Conservation (phyloP, 92 coral and sea anemone genomes). For the Porites rus region DNA sequence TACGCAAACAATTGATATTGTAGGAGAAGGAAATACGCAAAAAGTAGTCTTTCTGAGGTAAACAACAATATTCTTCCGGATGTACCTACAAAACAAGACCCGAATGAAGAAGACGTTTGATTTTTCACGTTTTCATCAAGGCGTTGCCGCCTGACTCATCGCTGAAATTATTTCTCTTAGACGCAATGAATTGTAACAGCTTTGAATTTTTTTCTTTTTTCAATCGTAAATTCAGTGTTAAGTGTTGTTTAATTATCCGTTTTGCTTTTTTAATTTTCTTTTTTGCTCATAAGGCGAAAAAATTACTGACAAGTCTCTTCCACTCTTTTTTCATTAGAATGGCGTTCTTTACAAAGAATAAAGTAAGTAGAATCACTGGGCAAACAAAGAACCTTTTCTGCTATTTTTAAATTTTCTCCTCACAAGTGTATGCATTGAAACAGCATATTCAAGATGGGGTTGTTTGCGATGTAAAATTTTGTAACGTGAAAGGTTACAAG, state of each 20-base stretch:
- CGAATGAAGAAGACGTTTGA: not conserved
- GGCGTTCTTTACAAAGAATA: not conserved
- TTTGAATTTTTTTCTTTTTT: not conserved
- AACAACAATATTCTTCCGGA: conserved; percentile 36
- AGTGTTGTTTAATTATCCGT: conserved; percentile 9
- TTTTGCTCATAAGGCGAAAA: conserved; percentile 1
- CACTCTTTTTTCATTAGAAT: conserved; percentile 12
- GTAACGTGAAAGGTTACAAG: not conserved
- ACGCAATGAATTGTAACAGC: not conserved
- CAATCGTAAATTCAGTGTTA: not conserved
- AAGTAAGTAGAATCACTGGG: too few species aligned
- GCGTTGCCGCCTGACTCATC: not conserved
- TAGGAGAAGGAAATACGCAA: conserved; percentile 33
- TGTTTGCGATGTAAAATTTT: too few species aligned
- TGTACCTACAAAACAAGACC: not conserved
- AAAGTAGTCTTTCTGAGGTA: conserved; percentile 33
- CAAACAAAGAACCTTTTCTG: too few species aligned
- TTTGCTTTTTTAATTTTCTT: conserved; percentile 19
- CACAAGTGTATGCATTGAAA: not conserved
- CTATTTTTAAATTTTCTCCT: too few species aligned
- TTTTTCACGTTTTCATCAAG: not conserved
- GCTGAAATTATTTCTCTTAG: not conserved
- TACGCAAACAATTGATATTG: conserved; percentile 45
- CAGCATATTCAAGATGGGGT: not conserved
- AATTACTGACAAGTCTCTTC: not conserved